Base-by-base conservation (phyloP, 2,113 vertebrate species). In the Melozone crissalis region DNA sequence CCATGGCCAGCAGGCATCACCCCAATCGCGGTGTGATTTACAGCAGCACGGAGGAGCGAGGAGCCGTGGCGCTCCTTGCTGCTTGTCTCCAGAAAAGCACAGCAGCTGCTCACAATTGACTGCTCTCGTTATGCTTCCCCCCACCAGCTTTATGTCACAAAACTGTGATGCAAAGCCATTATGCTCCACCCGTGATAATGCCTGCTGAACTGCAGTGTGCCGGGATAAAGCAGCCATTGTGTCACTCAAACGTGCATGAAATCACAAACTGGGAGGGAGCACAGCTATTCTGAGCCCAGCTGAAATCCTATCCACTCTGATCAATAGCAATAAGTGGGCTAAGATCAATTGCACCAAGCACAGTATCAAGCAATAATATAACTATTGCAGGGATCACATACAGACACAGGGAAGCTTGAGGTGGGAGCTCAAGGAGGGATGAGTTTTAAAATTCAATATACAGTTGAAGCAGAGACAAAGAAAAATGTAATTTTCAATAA, bases 31-130 rank as follows among this genome's bases (percentile, higher is more conserved):
- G 16, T 21, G 13, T 51, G 82, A 94, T 86, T 93, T 74, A 85
- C 30, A 15, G 44, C 21, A 13, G 69, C 20, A 22, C 2, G 8
- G 30, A 69, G 30, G 55, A 47, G 43, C 5, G 31, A 67, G 78
- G 82, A 91, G 28, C 68, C 3, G 0, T 63, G 59, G 55, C 57
- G 67, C 31, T 62, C 31, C 75, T 69, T 68, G 55, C 37, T 43
- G 33, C 83, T 71, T 81, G 46, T 67, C 89, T 86, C 84, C 93
- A 80, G 49, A 93, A 62, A 30, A 71, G 63, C 90, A 82, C 96
- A 93, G 93, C 82, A 88, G 90, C 15, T 59, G 43, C 63, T 90
- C 55, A 51, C 75, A 79, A 54, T 31, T 35, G 49, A 69, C 78
- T 79, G 3, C 77, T 77, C 49, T 8, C 24, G 65, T 85, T 86